Evolutionary conservation across 2,888 invertebrate genomes (phyloP), one percentile per base, ranked within the genome.

Genomic region (Hipparchia semele): DNA sequence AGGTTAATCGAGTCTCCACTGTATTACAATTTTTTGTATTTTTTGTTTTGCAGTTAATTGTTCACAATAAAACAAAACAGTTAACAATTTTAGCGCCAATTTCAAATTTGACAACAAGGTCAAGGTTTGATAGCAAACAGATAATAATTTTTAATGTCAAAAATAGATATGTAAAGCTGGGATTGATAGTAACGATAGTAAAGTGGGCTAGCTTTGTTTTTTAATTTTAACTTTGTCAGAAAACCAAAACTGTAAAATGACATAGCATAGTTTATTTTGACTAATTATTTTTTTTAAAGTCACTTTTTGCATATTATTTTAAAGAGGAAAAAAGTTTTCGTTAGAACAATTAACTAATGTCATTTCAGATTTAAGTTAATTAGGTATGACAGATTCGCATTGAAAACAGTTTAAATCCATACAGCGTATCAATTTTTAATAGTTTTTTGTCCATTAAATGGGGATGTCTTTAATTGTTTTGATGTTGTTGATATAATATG

Each of bases 401-500:
- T 13, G 13, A 58, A 64, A 33, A 45, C 39, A 67, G 8, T 33
- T 68, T 23, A 23, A 23, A 12, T 5, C 10, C 23, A 33, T 45
- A 9, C 13, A 68, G 6, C 33, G 5, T 68, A 33, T 8, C 33
- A 68, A 68, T 13, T 61, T 75, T 71, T 76, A 70, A 74, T 76
- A 75, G 78, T 82, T 82, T 83, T 83, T 87, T 87, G 86, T 79
- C 74, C 75, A 76, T 75, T 73, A 67, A 77, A 75, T 70, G 75
- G 80, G 79, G 85, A 85, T 87, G 88, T 91, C 87, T 90, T 90
- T 89, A 90, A 89, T 90, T 93, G 91, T 93, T 92, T 93, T 89
- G 92, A 91, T 94, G 94, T 94, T 94, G 93, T 94, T 94, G 88
- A 91, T 91, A 88, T 79, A 88, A 88, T 79, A 88, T 92, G 91